Evolutionary conservation across 2,888 invertebrate genomes (phyloP).

Genomic region (Entomobrya multifasciata): DNA sequence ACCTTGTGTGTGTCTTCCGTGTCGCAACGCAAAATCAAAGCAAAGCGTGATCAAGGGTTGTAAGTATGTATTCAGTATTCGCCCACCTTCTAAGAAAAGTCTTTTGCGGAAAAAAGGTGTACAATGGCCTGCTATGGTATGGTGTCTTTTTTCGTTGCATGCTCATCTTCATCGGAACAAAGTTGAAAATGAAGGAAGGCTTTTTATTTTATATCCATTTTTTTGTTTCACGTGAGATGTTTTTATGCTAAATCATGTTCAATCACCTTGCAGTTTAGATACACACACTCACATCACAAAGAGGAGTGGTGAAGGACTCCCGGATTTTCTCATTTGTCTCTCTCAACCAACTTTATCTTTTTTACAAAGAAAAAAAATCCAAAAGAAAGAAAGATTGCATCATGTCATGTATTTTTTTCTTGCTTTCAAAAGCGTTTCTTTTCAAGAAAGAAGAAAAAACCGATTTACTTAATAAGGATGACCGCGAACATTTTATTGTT

Average conservation of each 20-base stretch:
- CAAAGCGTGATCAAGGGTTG: neutral
- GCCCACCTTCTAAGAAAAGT: conserved; percentile 68
- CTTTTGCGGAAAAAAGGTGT: conserved; percentile 61
- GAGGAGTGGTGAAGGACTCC: conserved; percentile 66
- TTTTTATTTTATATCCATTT: no score
- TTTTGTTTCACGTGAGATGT: conserved; percentile 17
- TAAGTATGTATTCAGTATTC: neutral
- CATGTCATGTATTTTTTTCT: no score
- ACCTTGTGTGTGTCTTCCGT: neutral
- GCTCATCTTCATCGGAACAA: neutral
- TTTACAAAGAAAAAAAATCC: no score
- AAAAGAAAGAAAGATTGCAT: no score
- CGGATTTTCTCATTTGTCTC: conserved; percentile 73
- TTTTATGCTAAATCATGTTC: conserved; percentile 72
- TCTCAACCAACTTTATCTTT: no score
- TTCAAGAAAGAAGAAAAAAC: neutral
- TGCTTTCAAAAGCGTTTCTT: neutral
- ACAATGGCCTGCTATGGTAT: neutral
- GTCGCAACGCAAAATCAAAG: neutral
- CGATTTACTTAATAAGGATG: conserved; percentile 7
- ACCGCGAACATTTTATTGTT: conserved; percentile 23
- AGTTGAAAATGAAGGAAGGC: neutral
- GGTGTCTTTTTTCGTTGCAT: no score
- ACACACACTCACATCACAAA: no score
- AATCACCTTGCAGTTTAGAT: conserved; percentile 61